phyloP scores from a whole-genome alignment of 2,113 vertebrate genomes.

The Paralichthys olivaceus region DNA sequence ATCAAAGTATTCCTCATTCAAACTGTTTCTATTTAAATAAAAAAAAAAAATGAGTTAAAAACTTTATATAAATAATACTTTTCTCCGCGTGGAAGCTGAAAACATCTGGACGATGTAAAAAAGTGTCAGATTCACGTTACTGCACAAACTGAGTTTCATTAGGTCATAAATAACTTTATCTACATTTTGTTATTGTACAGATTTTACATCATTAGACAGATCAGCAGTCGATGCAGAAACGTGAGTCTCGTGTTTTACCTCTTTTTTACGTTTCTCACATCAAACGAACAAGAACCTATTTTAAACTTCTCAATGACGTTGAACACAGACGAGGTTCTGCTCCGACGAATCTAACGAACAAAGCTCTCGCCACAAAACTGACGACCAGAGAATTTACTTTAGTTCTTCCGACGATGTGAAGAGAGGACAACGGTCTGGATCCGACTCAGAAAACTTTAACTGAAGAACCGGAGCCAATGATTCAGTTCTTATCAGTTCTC shows the following conservation, averaged over 20 bases:
- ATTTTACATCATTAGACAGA: not conserved
- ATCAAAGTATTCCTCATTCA: not conserved
- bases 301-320: too few species aligned
- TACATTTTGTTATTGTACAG: conserved; percentile 7
- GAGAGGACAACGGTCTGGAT: too few species aligned
- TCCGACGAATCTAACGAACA: too few species aligned
- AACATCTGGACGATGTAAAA: not conserved
- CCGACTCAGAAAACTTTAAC: too few species aligned
- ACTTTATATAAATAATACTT: not conserved
- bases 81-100: not conserved
- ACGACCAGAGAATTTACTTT: too few species aligned
- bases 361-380: too few species aligned
- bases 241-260: not conserved
- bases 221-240: not conserved
- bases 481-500: too few species aligned
- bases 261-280: not conserved
- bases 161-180: conserved; percentile 7
- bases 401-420: too few species aligned
- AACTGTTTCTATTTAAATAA: not conserved
- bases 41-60: not conserved
- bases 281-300: too few species aligned
- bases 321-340: too few species aligned
- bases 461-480: too few species aligned
- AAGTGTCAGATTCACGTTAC: not conserved
- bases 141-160: not conserved